Evolutionary conservation across 1,140 invertebrate genomes (phyloP), one percentile per base, ranked within the genome.

Genomic region (Myzus persicae): DNA sequence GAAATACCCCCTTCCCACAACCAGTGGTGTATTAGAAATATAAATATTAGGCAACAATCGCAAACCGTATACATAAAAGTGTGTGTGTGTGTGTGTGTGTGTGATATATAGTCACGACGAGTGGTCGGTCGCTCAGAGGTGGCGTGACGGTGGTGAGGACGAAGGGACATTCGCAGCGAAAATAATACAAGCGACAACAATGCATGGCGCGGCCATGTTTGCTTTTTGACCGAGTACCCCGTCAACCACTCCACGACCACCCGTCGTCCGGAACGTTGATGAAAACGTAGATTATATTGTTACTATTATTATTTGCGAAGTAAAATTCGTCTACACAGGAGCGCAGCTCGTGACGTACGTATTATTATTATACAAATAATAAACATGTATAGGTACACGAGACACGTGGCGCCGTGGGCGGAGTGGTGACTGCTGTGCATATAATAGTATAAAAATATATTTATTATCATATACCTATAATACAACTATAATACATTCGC

Each of bases 241-340:
- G 31, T 76, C 59, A 20, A 76, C 24, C 22, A 0, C 24, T 40
- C 2, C 38, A 4, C 38, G 81, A 2, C 6, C 38, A 40, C 18
- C n/a, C 31, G 5, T 14, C 9, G 31, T 31, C 31, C 26, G 31
- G 54, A 4, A 38, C 59, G 38, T 91, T 76, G 90, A 91, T 76
- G 40, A 76, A 91, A 67, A 76, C 54, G 59, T 76, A 76, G 90
- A 91, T 90, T 87, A 87, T 46, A 54, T 24, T 26, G 24, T 76
- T n/a, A n/a, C 31, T n/a, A n/a, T 76, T 14, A 67, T 42, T 76
- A n/a, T 91, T 91, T 76, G 54, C 18, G 31, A 59, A 40, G 40
- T 91, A 91, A 76, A 91, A 40, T 40, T 46, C 40, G 44, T 18
- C 26, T 44, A n/a, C 31, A 31, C 2, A 84, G 9, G 24, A 84